These are phyloP conservation scores for Calyptommatus sinebrachiatus DNA, from an alignment of 2,113 vertebrate species.

Conservation along the genomic window DNA sequence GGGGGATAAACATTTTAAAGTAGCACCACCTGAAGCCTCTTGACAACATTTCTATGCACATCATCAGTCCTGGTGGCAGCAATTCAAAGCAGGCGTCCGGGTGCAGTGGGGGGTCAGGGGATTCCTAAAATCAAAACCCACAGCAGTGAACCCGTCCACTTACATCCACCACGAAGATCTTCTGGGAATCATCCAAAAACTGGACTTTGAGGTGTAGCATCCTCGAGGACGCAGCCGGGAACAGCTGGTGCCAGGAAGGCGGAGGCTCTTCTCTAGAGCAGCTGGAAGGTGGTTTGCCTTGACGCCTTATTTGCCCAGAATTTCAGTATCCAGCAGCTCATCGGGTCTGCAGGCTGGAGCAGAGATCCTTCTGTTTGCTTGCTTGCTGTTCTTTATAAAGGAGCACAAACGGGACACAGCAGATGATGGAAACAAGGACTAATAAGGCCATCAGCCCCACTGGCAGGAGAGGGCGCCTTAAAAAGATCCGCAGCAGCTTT, in stretches of 20 bases:
- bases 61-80: slow-evolving; percentile 31
- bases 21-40: not conserved
- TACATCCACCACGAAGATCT: slow-evolving; percentile 84
- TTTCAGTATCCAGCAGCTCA: slow-evolving; percentile 63
- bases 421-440: not conserved
- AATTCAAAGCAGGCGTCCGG: not conserved
- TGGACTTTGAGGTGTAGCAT: slow-evolving; percentile 83
- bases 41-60: slow-evolving; percentile 17
- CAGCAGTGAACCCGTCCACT: slow-evolving; percentile 63
- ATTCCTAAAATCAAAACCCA: slow-evolving; percentile 26
- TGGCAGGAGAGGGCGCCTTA: not conserved
- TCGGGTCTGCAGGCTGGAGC: slow-evolving; percentile 27
- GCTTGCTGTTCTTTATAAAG: accelerated
- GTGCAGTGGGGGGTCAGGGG: slow-evolving; percentile 24
- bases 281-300: slow-evolving; percentile 38
- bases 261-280: slow-evolving; percentile 45
- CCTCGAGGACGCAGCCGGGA: slow-evolving; percentile 46
- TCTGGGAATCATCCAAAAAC: slow-evolving; percentile 82
- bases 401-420: slow-evolving; percentile 22
- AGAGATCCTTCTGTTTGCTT: not conserved
- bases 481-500: not conserved
- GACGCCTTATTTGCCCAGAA: slow-evolving; percentile 42
- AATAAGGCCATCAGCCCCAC: not conserved
- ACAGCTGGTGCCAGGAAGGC: slow-evolving; percentile 16
- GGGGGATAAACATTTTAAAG: not conserved